phyloP scores from a whole-genome alignment of 2,113 vertebrate genomes.

The Thalassarche chlororhynchos region DNA sequence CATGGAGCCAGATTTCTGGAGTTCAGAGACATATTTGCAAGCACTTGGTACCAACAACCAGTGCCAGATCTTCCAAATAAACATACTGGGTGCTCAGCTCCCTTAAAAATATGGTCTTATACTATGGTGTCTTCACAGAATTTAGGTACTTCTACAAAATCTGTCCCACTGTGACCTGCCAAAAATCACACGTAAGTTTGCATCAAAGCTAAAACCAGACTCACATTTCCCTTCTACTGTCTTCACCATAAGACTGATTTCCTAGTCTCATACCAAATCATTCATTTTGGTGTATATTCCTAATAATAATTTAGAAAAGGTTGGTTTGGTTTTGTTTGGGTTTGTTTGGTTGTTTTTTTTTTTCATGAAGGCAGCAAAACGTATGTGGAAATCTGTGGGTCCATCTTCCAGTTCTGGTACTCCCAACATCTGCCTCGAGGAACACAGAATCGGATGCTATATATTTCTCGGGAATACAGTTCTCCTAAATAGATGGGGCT shows the following conservation, averaged over 20 bases:
- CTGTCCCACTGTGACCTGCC: neutral
- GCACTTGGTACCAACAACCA: neutral
- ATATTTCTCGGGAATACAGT: neutral
- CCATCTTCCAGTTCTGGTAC: neutral
- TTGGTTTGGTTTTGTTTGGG: neutral
- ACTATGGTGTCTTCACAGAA: neutral
- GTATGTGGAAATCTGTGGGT: neutral
- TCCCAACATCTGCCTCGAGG: neutral
- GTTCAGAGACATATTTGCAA: constrained; percentile 27
- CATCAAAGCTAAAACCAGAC: neutral
- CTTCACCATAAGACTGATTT: neutral
- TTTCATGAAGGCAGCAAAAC: neutral
- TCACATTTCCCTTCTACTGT: neutral
- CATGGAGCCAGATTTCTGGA: neutral
- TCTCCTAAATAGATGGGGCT: neutral
- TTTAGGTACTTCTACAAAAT: neutral
- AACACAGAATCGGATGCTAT: neutral
- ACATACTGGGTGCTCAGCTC: neutral
- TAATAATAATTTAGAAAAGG: neutral
- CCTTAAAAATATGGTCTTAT: neutral
- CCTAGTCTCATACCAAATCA: neutral
- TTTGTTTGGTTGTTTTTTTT: too few relatives aligned
- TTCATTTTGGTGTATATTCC: neutral
- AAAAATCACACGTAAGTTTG: neutral
- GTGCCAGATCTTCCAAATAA: constrained; percentile 12